These are phyloP conservation scores for Actenoides lindsayi DNA, from an alignment of 2,113 vertebrate species.

Conservation along the genomic window DNA sequence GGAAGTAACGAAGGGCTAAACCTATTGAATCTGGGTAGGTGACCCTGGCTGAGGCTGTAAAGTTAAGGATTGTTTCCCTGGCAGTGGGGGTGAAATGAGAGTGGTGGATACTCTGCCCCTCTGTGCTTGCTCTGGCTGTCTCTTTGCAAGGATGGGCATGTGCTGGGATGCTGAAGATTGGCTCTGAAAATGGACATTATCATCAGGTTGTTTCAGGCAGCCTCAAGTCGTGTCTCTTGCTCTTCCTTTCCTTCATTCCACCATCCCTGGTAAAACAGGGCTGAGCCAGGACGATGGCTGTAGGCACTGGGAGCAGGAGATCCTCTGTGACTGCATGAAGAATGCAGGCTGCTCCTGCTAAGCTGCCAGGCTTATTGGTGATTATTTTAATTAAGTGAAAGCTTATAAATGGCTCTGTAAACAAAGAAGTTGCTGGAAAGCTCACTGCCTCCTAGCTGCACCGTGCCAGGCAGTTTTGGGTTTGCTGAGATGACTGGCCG, in stretches of 20 bases:
- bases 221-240: background rate
- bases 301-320: background rate
- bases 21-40: background rate
- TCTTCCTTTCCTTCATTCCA: background rate
- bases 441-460: background rate
- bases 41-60: background rate
- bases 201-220: background rate
- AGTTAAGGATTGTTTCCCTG: background rate
- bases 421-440: background rate
- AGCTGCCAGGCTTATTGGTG: background rate
- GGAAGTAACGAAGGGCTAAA: background rate
- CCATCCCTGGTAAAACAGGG: background rate
- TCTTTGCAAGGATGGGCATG: background rate
- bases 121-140: accelerated
- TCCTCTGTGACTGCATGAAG: background rate
- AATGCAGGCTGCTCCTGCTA: background rate
- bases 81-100: background rate
- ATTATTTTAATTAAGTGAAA: background rate
- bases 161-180: background rate
- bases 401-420: background rate
- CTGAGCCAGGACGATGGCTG: background rate
- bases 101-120: background rate
- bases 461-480: accelerated
- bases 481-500: background rate
- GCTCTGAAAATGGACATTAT: background rate